phyloP scores from a whole-genome alignment of 1,140 invertebrate species.

The Drosophila simulans region DNA sequence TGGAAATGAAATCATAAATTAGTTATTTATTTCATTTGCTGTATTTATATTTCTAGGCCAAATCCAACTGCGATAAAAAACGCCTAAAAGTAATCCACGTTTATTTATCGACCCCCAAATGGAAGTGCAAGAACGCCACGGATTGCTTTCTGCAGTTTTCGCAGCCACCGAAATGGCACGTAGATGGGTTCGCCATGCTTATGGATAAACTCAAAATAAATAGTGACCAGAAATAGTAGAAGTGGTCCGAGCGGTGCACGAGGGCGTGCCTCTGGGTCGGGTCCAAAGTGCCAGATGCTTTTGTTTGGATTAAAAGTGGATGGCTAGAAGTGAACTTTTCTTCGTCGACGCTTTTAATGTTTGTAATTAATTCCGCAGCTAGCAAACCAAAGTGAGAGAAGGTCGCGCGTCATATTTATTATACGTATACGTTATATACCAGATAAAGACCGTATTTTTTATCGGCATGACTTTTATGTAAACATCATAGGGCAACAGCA shows the following conservation, averaged over 20 bases:
- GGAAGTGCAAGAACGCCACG: conserved; percentile 25
- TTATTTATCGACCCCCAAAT: conserved; percentile 1
- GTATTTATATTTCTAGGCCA: background rate
- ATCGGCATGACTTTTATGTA: conserved; percentile 65
- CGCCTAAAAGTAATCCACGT: conserved; percentile 11
- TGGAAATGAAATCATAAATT: background rate
- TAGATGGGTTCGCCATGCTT: conserved; percentile 35
- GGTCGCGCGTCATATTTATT: conserved; percentile 35
- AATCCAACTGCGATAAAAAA: background rate
- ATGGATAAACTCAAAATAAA: conserved; percentile 41
- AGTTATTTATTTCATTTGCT: background rate
- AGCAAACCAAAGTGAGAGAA: conserved; percentile 28
- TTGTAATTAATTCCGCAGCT: conserved; percentile 63
- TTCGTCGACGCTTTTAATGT: conserved; percentile 48
- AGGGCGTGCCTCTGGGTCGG: conserved; percentile 41
- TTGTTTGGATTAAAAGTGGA: conserved; percentile 56
- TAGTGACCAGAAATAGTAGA: conserved; percentile 17
- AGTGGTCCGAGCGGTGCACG: conserved; percentile 15
- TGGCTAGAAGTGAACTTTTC: conserved; percentile 49
- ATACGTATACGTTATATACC: conserved; percentile 4
- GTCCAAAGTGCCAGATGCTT: conserved; percentile 39
- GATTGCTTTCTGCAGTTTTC: conserved; percentile 9
- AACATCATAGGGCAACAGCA: conserved; percentile 55
- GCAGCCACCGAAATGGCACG: conserved; percentile 47
- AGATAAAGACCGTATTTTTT: conserved; percentile 20